Percentiles rank a stretch among this genome's conserved stretches.
These are phyloP conservation scores for Lepidotrigona ventralis DNA, from an alignment of 1,140 invertebrate genomes.

Conservation along the genomic window DNA sequence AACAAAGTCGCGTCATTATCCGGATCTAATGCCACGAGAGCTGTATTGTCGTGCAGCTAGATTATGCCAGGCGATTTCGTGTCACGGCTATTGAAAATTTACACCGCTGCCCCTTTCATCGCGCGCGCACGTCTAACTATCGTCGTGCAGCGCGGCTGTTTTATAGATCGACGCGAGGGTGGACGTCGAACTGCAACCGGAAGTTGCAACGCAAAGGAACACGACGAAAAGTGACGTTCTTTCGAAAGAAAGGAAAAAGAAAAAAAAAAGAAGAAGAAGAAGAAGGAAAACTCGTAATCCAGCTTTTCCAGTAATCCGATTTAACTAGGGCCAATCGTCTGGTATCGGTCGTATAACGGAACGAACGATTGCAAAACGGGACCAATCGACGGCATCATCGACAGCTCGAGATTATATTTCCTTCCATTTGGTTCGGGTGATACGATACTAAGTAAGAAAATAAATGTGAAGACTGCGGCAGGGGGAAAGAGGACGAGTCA, in stretches of 20 bases:
- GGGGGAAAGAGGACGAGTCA: too few relatives aligned
- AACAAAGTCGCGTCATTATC: constrained; percentile 19
- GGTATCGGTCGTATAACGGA: constrained; percentile 54
- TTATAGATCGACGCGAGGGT: too few relatives aligned
- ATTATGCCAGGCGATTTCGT: constrained; percentile 24
- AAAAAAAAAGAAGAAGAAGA: too few relatives aligned
- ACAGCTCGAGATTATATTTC: constrained; percentile 50
- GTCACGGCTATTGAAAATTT: constrained; percentile 10
- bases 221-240: constrained; percentile 35
- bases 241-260: constrained; percentile 30
- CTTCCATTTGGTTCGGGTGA: constrained; percentile 10
- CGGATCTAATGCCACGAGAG: background rate
- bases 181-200: background rate
- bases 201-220: constrained; percentile 38
- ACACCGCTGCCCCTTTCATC: background rate
- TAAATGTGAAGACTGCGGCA: background rate
- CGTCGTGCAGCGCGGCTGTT: too few relatives aligned
- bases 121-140: too few relatives aligned
- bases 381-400: constrained; percentile 52
- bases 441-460: constrained; percentile 24
- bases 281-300: constrained; percentile 59
- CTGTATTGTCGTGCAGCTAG: background rate
- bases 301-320: constrained; percentile 64
- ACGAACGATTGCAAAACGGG: constrained; percentile 55
- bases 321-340: constrained; percentile 57